Evolutionary conservation across 1,140 invertebrate species (phyloP).

Genomic region (Dysdera silvatica): DNA sequence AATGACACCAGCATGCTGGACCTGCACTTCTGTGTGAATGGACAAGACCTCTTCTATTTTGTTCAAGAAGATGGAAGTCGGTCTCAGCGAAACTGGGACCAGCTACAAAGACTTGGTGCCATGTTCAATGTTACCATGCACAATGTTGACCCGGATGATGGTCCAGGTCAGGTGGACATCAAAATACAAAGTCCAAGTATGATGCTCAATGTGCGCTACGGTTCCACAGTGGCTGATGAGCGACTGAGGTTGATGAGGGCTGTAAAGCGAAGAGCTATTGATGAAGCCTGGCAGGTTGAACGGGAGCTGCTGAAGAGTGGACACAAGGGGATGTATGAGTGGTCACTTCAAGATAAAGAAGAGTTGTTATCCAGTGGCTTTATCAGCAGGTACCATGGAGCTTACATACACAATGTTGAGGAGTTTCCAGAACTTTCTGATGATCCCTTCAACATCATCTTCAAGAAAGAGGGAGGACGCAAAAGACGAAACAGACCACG

Average conservation of each 20-base stretch:
- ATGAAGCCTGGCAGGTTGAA: conserved; percentile 86
- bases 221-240: conserved; percentile 79
- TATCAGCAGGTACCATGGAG: conserved; percentile 73
- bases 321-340: conserved; percentile 50
- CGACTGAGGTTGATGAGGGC: conserved; percentile 77
- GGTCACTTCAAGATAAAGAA: conserved; percentile 65
- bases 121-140: conserved; percentile 84
- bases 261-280: conserved; percentile 70
- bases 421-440: conserved; percentile 85
- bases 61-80: conserved; percentile 84
- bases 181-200: conserved; percentile 44
- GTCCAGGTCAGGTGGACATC: conserved; percentile 37
- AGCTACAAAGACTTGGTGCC: conserved; percentile 61
- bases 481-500: conserved; percentile 32
- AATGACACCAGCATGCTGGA: conserved; percentile 81
- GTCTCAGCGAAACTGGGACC: conserved; percentile 75
- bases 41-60: conserved; percentile 89
- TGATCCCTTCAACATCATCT: conserved; percentile 88
- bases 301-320: conserved; percentile 65
- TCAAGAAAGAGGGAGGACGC: conserved; percentile 50
- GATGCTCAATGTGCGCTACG: conserved; percentile 57
- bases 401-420: conserved; percentile 81
- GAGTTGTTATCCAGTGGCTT: conserved; percentile 75
- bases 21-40: conserved; percentile 80
- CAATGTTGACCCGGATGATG: conserved; percentile 29